Evolutionary conservation across 2,888 invertebrate genomes (phyloP).

Genomic region (Xylota sylvarum): DNA sequence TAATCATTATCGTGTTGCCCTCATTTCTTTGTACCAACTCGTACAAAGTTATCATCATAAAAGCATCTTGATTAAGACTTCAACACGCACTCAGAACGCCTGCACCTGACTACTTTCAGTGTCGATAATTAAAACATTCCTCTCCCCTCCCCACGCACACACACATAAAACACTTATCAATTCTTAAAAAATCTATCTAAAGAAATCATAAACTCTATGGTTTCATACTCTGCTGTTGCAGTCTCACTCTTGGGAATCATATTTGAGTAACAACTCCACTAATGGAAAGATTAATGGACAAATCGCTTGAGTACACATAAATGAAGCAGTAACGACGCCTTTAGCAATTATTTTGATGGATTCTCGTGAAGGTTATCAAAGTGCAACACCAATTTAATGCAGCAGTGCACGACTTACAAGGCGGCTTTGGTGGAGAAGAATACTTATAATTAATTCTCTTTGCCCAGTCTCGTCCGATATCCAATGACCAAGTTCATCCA

Average conservation of each 20-base stretch:
- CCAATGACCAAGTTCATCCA: constrained; percentile 27
- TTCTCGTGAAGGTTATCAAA: constrained; percentile 59
- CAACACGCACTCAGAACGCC: neutral
- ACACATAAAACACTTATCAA: constrained; percentile 24
- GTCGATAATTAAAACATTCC: constrained; percentile 47
- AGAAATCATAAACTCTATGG: neutral
- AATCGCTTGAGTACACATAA: constrained; percentile 57
- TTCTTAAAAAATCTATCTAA: constrained; percentile 26
- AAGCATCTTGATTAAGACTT: constrained; percentile 22
- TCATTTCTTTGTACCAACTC: neutral
- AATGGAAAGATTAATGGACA: constrained; percentile 65
- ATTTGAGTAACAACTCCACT: constrained; percentile 39
- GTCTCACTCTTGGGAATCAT: constrained; percentile 30
- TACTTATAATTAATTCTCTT: constrained; percentile 54
- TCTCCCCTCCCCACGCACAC: neutral
- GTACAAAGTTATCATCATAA: constrained; percentile 14
- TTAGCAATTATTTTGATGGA: constrained; percentile 65
- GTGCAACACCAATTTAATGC: constrained; percentile 67
- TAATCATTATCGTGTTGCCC: neutral
- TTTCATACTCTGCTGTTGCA: neutral
- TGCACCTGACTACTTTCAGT: neutral
- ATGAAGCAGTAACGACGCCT: constrained; percentile 69
- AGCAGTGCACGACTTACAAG: constrained; percentile 50
- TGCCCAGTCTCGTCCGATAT: neutral
- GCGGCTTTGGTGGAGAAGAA: constrained; percentile 1